Evolutionary conservation across 64 coral and sea anemone species (phyloP), one percentile per base, ranked within the genome.

Genomic region (Montipora efflorescens): DNA sequence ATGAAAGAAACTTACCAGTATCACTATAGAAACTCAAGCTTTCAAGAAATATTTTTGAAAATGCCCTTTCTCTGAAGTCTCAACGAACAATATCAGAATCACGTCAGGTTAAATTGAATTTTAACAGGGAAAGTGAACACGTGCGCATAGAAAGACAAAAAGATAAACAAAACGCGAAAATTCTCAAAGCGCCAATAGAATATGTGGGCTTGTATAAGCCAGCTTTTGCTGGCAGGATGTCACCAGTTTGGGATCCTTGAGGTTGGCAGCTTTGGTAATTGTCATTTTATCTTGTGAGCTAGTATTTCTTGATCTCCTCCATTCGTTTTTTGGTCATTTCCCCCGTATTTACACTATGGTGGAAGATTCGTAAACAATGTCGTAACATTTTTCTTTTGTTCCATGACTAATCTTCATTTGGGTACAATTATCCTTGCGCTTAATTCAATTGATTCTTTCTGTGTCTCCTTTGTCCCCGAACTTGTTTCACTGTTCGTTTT

Each of bases 161-260:
- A 19, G 3, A 28, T 49, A 47, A 5, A 46, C 45, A 84, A 8
- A 57, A 6, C 11, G 7, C 3, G 11, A 11, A 57, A 57, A 57
- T 57, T 57, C 53, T 46, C 67, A 43, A n/a, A 48, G 16, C 45
- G 19, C 46, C 48, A 86, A 71, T 7, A 21, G 25, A 25, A 25
- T 25, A 86, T 86, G 82, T 86, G 64, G 82, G 67, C 82, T 21
- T 86, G 82, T 86, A 49, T 86, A 19, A 86, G 82, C 20, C 68
- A 71, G 16, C 67, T 86, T 70, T 50, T 86, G 5, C 48, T 68
- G 45, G 5, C 64, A 71, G 82, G 82, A 21, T 67, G 44, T 86
- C 66, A 21, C 0, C 82, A 48, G 4, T 15, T 72, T 2, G 9
- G 19, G 2, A 72, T 5, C 46, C 12, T 18, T 72, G 82, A 72